A percentile compares a stretch with the other conserved stretches of the same genome.
These are phyloP conservation scores for Falco novaeseelandiae DNA, from an alignment of 2,797 vertebrate genomes.

Conservation along the genomic window DNA sequence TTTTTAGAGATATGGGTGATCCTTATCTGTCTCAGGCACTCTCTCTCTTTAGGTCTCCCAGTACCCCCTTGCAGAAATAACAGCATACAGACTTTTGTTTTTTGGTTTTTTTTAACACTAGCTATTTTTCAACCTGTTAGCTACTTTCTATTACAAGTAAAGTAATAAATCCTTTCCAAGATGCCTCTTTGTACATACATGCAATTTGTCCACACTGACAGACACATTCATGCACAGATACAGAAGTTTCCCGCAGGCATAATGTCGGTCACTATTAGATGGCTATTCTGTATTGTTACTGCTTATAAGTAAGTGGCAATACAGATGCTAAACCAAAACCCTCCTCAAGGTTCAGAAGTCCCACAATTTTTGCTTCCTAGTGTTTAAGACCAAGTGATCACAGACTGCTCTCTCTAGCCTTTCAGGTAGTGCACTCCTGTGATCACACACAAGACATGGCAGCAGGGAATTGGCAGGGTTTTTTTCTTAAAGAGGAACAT, in stretches of 20 bases:
- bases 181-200: background rate
- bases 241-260: accelerated
- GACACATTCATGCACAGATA: background rate
- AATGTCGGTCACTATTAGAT: background rate
- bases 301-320: background rate
- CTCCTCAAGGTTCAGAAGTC: background rate
- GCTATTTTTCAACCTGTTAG: background rate
- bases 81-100: background rate
- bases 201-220: background rate
- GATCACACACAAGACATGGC: background rate
- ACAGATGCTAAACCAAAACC: background rate
- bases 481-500: background rate
- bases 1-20: background rate
- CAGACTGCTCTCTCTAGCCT: background rate
- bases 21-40: background rate
- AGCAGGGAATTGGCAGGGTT: background rate
- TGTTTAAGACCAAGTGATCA: background rate
- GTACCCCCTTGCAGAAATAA: background rate
- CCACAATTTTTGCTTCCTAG: background rate
- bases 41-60: background rate
- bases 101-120: background rate
- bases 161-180: background rate
- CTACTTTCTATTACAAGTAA: background rate
- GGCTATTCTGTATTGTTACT: background rate
- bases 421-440: background rate